A percentile compares a stretch with the other conserved stretches of the same genome.
phyloP scores from a whole-genome alignment of 2,797 vertebrate species.

The Zonotrichia albicollis region DNA sequence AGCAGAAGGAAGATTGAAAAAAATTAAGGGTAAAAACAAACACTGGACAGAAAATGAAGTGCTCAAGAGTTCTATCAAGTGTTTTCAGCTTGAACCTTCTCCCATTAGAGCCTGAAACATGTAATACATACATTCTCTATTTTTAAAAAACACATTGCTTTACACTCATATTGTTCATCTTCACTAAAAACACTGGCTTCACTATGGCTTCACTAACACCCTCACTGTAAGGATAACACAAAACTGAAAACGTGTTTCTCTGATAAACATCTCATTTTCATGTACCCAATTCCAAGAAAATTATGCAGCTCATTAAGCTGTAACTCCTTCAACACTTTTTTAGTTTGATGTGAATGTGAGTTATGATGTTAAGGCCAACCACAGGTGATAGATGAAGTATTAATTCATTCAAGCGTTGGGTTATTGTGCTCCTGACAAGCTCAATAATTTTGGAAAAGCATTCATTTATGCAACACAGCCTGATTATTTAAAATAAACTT shows the following conservation, averaged over 20 bases:
- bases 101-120: neutral
- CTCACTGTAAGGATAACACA: neutral
- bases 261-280: neutral
- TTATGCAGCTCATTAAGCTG: neutral
- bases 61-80: neutral
- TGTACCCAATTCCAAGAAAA: neutral
- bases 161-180: neutral
- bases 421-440: neutral
- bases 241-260: neutral
- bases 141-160: neutral
- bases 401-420: neutral
- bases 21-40: conserved; percentile 18
- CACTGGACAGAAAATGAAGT: conserved; percentile 37
- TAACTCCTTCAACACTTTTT: neutral
- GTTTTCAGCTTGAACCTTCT: conserved; percentile 1
- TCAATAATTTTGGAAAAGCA: neutral
- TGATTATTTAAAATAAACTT: neutral
- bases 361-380: neutral
- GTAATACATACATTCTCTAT: neutral
- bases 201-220: neutral
- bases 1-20: conserved; percentile 20
- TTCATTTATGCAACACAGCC: neutral
- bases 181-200: neutral
- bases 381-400: neutral
- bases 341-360: neutral